phyloP scores from a whole-genome alignment of 1,140 invertebrate genomes.

The Macrobrachium nipponense region DNA sequence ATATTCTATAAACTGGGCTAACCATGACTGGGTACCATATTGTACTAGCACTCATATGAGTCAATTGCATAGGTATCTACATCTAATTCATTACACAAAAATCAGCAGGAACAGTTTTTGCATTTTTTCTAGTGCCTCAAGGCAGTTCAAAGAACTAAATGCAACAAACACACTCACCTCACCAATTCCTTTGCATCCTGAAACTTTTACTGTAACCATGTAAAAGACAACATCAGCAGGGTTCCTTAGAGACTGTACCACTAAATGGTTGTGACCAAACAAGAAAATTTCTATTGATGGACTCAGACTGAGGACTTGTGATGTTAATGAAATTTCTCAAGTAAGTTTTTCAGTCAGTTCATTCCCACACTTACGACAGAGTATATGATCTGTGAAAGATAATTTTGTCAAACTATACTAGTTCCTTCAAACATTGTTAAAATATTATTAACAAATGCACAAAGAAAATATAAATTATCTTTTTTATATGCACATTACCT shows the following conservation, averaged over 20 bases:
- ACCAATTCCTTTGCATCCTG: conserved; percentile 44
- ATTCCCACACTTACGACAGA: conserved; percentile 45
- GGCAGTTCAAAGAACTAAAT: not conserved
- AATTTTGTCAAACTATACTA: not conserved
- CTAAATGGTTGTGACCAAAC: conserved; percentile 39
- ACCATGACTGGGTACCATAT: too few species aligned
- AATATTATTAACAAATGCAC: too few species aligned
- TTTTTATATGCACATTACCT: too few species aligned
- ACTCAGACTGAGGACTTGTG: conserved; percentile 42
- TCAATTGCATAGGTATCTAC: too few species aligned
- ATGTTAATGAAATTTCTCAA: conserved; percentile 48
- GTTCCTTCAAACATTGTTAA: too few species aligned
- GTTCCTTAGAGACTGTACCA: conserved; percentile 46
- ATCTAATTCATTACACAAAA: too few species aligned
- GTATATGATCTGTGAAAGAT: conserved; percentile 23
- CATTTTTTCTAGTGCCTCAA: too few species aligned
- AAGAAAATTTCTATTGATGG: conserved; percentile 23
- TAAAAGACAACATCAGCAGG: conserved; percentile 47
- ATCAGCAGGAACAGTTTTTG: too few species aligned
- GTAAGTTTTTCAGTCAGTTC: conserved; percentile 43
- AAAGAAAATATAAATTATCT: too few species aligned
- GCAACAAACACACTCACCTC: conserved; percentile 27
- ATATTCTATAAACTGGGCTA: too few species aligned
- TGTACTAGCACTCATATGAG: too few species aligned
- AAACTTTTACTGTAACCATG: conserved; percentile 37